Base-by-base conservation (phyloP, 2,888 invertebrate species). In the Clusia tigrina region DNA sequence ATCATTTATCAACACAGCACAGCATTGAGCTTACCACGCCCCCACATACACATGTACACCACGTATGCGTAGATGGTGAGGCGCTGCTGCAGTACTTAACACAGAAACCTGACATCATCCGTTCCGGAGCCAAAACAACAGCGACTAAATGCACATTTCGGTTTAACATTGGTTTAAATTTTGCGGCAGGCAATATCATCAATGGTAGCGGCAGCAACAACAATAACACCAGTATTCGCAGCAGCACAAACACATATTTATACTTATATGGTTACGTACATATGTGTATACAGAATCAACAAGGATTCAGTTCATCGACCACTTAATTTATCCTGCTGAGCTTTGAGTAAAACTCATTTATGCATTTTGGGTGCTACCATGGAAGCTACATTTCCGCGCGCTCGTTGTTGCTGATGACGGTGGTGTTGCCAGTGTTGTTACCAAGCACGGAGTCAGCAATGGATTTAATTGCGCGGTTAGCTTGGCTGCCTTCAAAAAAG, bases 251-350 rank as follows among this genome's bases (percentile, higher is more conserved):
- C 38, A 22, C 56, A 56, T 37, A n/a, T n/a, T n/a, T n/a, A n/a
- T n/a, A n/a, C n/a, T n/a, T n/a, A n/a, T n/a, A n/a, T n/a, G n/a
- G n/a, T n/a, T n/a, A n/a, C 23, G 22, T 3, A 20, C 37, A 55
- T 42, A 55, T 64, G n/a, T n/a, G 71, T 75, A 74, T 69, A 74
- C 75, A 75, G 75, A 77, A 76, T 78, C 78, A 78, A 79, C 79
- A 77, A 73, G 74, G 78, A 74, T 78, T 74, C 78, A 78, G 78
- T 78, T 79, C 79, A 79, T 78, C 78, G 78, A 79, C 78, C 78
- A 78, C 78, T 78, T 78, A 78, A 78, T 78, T 78, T 78, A 78
- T 77, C 77, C 78, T 71, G 74, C 73, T 77, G 77, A 76, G 76
- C 76, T 73, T 76, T 75, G 75, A 73, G 75, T 67, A 74, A 74